Evolutionary conservation across 2,797 vertebrate genomes (phyloP).

Genomic region (Phalloptychus januarius): DNA sequence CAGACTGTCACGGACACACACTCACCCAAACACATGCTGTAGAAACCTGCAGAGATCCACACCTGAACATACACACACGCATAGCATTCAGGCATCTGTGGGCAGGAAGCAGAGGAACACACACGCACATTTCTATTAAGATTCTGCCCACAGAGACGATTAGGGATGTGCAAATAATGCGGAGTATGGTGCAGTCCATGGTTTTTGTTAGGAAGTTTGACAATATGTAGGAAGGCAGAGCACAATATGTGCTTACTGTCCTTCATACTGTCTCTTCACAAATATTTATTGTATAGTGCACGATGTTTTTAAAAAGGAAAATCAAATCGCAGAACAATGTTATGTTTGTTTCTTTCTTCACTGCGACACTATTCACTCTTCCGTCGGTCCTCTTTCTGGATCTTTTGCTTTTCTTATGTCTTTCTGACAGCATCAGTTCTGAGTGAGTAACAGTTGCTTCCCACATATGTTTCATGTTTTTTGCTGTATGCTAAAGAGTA

Average conservation of each 20-base stretch:
- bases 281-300: conserved; percentile 51
- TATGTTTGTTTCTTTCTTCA: conserved; percentile 37
- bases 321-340: conserved; percentile 55
- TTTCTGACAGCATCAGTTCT: conserved; percentile 20
- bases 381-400: conserved; percentile 12
- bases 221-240: conserved; percentile 41
- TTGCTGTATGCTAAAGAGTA: conserved; percentile 7
- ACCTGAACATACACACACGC: conserved; percentile 53
- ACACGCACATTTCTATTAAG: conserved; percentile 57
- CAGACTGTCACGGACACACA: conserved; percentile 56
- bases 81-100: conserved; percentile 54
- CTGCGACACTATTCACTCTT: conserved; percentile 21
- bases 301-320: conserved; percentile 49
- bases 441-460: conserved; percentile 38
- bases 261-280: conserved; percentile 45
- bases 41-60: conserved; percentile 49
- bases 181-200: conserved; percentile 58
- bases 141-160: conserved; percentile 65
- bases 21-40: conserved; percentile 32
- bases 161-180: conserved; percentile 61
- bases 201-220: conserved; percentile 54
- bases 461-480: conserved; percentile 22
- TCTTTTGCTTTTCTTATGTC: conserved; percentile 8
- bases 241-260: conserved; percentile 34
- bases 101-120: conserved; percentile 51